Evolutionary conservation across 2,888 invertebrate genomes (phyloP).

Genomic region (Seira ritae): DNA sequence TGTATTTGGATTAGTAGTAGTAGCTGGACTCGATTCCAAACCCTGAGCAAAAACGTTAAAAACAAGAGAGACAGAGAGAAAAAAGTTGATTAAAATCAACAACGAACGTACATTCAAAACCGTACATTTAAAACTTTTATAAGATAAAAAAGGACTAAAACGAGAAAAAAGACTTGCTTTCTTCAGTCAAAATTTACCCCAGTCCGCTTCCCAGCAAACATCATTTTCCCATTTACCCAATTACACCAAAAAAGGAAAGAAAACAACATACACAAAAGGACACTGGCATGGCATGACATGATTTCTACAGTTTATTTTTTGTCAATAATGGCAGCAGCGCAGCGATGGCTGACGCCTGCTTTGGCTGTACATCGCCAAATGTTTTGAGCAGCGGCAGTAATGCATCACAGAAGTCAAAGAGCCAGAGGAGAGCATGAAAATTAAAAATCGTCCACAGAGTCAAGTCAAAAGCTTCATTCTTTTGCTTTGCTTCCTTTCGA

Average conservation of each 20-base stretch:
- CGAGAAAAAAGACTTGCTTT: not conserved
- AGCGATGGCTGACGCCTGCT: too few relatives aligned
- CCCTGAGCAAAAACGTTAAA: constrained; percentile 61
- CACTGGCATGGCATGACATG: not conserved
- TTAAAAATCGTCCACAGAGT: not conserved
- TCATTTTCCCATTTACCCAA: not conserved
- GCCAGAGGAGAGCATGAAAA: too few relatives aligned
- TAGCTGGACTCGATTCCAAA: constrained; percentile 63
- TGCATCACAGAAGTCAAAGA: not conserved
- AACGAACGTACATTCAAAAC: constrained; percentile 27
- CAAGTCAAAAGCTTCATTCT: not conserved
- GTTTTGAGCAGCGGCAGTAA: not conserved
- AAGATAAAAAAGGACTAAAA: constrained; percentile 10
- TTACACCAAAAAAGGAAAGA: not conserved
- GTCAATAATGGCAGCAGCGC: too few relatives aligned
- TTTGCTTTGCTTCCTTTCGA: not conserved
- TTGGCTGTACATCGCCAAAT: too few relatives aligned
- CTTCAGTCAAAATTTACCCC: too few relatives aligned
- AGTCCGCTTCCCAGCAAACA: too few relatives aligned
- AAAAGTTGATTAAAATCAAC: constrained; percentile 62
- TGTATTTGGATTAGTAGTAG: constrained; percentile 57
- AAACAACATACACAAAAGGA: not conserved
- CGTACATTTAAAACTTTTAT: not conserved
- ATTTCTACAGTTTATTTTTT: not conserved
- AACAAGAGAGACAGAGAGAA: constrained; percentile 62